Base-by-base conservation (phyloP, 2,797 vertebrate species). In the Siniperca undulata region DNA sequence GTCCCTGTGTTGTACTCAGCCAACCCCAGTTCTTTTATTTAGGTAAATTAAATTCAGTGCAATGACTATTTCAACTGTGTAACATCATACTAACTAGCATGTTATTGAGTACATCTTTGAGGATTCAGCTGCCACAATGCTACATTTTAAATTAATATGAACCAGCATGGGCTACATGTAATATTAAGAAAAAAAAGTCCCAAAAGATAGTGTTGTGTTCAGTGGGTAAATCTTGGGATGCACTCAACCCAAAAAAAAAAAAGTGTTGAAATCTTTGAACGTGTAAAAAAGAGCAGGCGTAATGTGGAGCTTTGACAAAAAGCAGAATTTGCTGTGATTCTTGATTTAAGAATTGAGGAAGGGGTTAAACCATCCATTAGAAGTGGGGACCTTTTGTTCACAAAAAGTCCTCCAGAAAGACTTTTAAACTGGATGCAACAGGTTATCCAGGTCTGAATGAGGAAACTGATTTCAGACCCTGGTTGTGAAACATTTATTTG, bases 31-130 rank as follows among this genome's bases (percentile, higher is more conserved):
- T 84, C 48, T 56, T 85, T 83, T 61, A 80, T 82, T 62, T 77
- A 17, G 24, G 27, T 42, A 73, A 80, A 78, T 91, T 80, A 86
- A 85, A 86, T 53, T 38, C 74, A 50, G 24, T 16, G 56, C 59
- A 22, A 67, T 8, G 70, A 52, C 30, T 52, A 3, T 66, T 69
- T 50, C 19, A 8, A 36, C 42, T 59, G 50, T 17, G 30, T 46
- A 75, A 17, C n/a, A 22, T 36, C n/a, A 19, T 2, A 24, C 14
- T 52, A 44, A 24, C 14, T 1, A 42, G 10, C 42, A 36, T 24
- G 12, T 13, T 60, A 65, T 11, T 40, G 17, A 46, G 3, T 55
- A 3, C 11, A 40, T 44, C 42, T 71, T 19, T 46, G 53, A 81
- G 73, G 3, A 69, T 68, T 80, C 59, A 56, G 14, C n/a, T 52